Conservation (phyloP, 2,888 invertebrate species). For the Frankliniella fusca region DNA sequence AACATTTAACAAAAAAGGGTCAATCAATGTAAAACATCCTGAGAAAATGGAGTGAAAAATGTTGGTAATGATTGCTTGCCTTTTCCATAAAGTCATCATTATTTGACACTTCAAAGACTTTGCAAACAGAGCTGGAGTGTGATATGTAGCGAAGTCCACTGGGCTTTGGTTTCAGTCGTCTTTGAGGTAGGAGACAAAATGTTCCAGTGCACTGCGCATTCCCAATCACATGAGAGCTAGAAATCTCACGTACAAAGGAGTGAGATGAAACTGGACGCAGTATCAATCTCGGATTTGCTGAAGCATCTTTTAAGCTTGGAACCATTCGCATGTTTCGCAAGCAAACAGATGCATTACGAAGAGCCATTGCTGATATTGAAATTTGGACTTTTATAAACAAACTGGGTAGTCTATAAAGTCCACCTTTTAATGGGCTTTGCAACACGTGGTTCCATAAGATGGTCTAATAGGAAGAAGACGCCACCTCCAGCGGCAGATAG, state of each 20-base stretch:
- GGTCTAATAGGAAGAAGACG: slow-evolving; percentile 50
- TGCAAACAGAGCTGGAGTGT: slow-evolving; percentile 41
- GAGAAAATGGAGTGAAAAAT: slow-evolving; percentile 4
- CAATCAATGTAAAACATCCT: slow-evolving; percentile 39
- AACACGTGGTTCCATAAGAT: slow-evolving; percentile 51
- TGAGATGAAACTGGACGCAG: neutral
- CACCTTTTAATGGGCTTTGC: slow-evolving; percentile 49
- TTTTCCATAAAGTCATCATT: slow-evolving; percentile 74
- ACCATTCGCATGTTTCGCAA: neutral
- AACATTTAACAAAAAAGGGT: slow-evolving; percentile 22
- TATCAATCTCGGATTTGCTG: neutral
- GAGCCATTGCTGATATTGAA: neutral
- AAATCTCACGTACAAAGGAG: neutral
- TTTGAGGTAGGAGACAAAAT: slow-evolving; percentile 8
- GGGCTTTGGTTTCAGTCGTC: slow-evolving; percentile 21
- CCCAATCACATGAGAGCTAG: neutral
- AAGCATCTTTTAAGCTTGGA: neutral
- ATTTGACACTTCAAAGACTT: slow-evolving; percentile 58
- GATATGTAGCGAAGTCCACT: slow-evolving; percentile 38
- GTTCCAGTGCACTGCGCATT: neutral
- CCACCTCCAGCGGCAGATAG: slow-evolving; percentile 50
- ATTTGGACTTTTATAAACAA: neutral
- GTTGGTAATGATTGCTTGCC: slow-evolving; percentile 47
- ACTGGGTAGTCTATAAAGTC: slow-evolving; percentile 43
- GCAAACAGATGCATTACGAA: neutral